Base-by-base conservation (phyloP, 1,140 invertebrate genomes). In the Pomacea maculata region DNA sequence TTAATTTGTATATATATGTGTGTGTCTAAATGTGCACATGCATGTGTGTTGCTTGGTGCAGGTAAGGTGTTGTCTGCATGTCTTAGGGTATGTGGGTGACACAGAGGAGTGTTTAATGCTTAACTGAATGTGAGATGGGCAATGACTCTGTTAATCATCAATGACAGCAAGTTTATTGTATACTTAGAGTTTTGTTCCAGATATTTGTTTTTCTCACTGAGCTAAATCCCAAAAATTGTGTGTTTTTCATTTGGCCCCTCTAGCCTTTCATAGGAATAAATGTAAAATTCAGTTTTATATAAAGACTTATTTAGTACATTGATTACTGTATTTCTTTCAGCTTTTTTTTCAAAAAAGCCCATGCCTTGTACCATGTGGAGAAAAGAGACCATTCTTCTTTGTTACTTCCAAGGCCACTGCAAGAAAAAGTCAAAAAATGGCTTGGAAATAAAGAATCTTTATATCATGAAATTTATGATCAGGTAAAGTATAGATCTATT, bases 371-470 rank as follows among this genome's bases (percentile, higher is more conserved):
- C 57, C 76, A 79, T 65, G 80, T 89, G 17, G 85, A 78, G 54
- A 78, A 80, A 57, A 76, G 84, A n/a, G 68, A 85, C 11, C 11
- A 61, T 34, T 86, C 83, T 9, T 78, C 84, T 45, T 55, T 89
- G 1, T 74, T 82, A 0, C 78, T 88, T 25, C 86, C 88, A 29
- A 70, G 82, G 25, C 76, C 84, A 25, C 88, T 88, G 81, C 82
- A 85, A n/a, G 45, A 45, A 1, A 89, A 90, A 79, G 88, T 90
- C 10, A 86, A 70, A 77, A 85, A 85, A 11, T 89, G 89, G 89
- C 78, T 90, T 5, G 87, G 85, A 19, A 84, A 87, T 73, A 85
- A 88, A 77, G 82, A 87, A 63, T 73, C 83, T 17, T 72, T 89
- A n/a, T 88, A 87, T 75, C 70, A 87, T 64, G 81, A 86, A 74